These are phyloP conservation scores for Poecilia gillii DNA, from an alignment of 2,797 vertebrate species.

Conservation along the genomic window DNA sequence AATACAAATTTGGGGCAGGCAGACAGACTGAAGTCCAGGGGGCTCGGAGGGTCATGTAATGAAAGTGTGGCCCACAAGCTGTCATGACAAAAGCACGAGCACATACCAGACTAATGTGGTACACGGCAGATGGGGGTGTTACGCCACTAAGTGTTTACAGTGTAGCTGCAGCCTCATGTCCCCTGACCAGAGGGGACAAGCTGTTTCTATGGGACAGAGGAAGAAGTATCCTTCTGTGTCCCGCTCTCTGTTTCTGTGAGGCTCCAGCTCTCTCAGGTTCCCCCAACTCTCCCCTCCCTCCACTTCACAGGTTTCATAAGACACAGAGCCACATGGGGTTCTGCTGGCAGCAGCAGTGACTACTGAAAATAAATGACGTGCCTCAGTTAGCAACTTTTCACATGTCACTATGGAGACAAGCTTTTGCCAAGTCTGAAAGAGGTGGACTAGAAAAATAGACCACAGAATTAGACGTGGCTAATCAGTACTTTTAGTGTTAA, in stretches of 20 bases:
- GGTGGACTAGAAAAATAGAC: conserved; percentile 19
- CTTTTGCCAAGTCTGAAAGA: conserved; percentile 31
- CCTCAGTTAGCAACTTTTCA: conserved; percentile 34
- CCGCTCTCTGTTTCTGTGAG: not conserved
- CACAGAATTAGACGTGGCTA: conserved; percentile 1
- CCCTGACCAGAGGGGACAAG: conserved; percentile 29
- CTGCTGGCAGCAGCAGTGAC: conserved; percentile 22
- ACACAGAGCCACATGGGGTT: conserved; percentile 6
- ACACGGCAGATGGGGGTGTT: not conserved
- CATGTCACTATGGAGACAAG: conserved; percentile 42
- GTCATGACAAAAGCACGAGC: conserved; percentile 32
- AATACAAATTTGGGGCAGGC: conserved; percentile 38
- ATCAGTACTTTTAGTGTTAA: not conserved
- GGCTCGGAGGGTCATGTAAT: conserved; percentile 18
- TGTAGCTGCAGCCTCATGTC: conserved; percentile 14
- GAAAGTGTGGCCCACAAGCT: conserved; percentile 47
- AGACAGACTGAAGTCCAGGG: not conserved
- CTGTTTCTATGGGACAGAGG: conserved; percentile 48
- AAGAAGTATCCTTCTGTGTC: conserved; percentile 4
- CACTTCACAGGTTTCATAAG: conserved; percentile 20
- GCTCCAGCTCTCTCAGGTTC: conserved; percentile 25
- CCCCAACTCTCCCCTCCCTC: conserved; percentile 18
- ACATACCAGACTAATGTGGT: conserved; percentile 57
- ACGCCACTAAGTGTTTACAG: conserved; percentile 28
- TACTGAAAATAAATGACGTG: conserved; percentile 42